These are phyloP conservation scores for honey bee (Apis mellifera) DNA, from an alignment of 1,140 invertebrate genomes.

Conservation along the genomic window DNA sequence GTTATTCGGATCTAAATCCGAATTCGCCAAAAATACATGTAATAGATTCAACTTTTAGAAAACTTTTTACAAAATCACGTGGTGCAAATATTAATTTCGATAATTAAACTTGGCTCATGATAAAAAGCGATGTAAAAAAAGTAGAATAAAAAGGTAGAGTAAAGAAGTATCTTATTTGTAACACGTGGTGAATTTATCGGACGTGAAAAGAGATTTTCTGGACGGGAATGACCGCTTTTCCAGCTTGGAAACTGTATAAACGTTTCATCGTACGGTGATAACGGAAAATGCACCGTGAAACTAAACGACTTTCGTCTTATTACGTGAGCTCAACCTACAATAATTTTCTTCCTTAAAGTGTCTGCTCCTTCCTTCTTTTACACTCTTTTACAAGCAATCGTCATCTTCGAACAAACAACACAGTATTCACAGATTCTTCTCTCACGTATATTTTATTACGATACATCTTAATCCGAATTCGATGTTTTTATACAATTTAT, in stretches of 20 bases:
- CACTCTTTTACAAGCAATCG: neutral
- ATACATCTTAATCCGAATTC: neutral
- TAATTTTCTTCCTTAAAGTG: conserved; percentile 6
- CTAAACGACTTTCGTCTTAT: conserved; percentile 28
- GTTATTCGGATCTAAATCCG: conserved; percentile 9
- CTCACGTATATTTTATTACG: neutral
- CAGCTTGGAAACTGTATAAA: conserved; percentile 28
- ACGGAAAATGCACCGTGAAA: conserved; percentile 18
- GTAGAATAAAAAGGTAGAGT: too few species aligned
- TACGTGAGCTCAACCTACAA: conserved; percentile 15
- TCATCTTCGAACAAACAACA: neutral
- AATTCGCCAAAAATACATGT: neutral
- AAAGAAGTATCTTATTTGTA: neutral
- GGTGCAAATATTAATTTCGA: neutral
- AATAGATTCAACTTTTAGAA: neutral
- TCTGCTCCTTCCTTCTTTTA: conserved; percentile 1
- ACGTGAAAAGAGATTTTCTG: neutral
- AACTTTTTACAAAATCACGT: too few species aligned
- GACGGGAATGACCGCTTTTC: neutral
- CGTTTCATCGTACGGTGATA: conserved; percentile 43
- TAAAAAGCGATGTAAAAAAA: neutral
- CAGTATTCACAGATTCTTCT: neutral
- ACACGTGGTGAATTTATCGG: neutral
- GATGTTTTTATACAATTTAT: too few species aligned
- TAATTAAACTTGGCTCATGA: neutral